phyloP scores from a whole-genome alignment of 2,888 invertebrate genomes.

The Halictus quadricinctus region DNA sequence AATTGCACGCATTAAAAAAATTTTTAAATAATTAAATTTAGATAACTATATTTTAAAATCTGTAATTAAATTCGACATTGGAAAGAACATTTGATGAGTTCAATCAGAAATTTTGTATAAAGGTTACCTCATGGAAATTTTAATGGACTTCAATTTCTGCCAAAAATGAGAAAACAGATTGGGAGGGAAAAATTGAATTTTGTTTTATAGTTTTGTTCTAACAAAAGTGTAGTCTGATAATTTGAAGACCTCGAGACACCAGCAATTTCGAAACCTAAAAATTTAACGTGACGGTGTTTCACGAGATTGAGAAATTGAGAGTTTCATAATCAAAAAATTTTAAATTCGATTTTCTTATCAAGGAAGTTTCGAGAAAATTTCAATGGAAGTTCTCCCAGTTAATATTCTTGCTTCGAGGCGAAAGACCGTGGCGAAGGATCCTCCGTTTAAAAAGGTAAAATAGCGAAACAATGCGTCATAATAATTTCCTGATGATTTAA shows the following conservation, averaged over 20 bases:
- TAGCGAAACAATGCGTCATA: not conserved
- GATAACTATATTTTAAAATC: too few species aligned
- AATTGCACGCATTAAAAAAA: too few species aligned
- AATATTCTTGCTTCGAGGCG: not conserved
- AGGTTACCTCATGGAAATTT: too few species aligned
- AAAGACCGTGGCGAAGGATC: not conserved
- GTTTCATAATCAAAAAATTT: not conserved
- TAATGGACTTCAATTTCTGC: too few species aligned
- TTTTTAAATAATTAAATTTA: too few species aligned
- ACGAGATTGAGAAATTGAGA: not conserved
- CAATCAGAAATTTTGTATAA: too few species aligned
- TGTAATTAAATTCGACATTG: too few species aligned
- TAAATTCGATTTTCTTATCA: not conserved
- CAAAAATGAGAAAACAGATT: not conserved
- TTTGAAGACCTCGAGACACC: not conserved
- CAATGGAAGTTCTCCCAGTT: not conserved
- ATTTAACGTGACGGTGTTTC: not conserved
- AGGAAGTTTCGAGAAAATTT: not conserved
- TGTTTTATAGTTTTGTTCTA: not conserved
- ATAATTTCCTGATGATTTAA: conserved; percentile 3
- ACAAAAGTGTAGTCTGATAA: not conserved
- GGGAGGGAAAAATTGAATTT: not conserved
- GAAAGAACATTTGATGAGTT: too few species aligned
- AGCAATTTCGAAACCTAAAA: not conserved
- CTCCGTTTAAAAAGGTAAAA: not conserved